These are phyloP conservation scores for Orchesella cincta DNA, from an alignment of 1,140 invertebrate genomes.

Conservation along the genomic window DNA sequence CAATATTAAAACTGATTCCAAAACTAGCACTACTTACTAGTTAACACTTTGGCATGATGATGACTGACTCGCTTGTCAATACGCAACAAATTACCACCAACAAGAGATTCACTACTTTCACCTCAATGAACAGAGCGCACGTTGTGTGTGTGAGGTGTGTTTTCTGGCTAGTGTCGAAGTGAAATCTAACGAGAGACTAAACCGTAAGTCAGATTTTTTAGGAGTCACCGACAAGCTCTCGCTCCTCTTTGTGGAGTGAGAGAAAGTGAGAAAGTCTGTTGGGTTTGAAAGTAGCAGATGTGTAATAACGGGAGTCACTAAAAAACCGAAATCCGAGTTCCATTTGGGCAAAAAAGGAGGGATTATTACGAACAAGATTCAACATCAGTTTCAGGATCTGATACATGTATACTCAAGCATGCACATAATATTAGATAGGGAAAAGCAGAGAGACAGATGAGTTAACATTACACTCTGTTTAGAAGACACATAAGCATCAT, in stretches of 20 bases:
- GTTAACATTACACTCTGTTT: background rate
- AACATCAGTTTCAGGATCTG: background rate
- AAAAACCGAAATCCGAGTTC: background rate
- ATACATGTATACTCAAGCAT: background rate
- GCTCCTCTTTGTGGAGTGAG: background rate
- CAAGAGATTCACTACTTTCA: too few species aligned
- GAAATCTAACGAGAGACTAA: background rate
- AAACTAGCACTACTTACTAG: too few species aligned
- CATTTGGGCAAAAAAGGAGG: background rate
- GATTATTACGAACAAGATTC: background rate
- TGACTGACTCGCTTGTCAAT: too few species aligned
- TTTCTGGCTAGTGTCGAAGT: background rate
- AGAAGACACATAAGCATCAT: background rate
- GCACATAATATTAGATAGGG: background rate
- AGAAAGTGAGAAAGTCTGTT: conserved; percentile 30
- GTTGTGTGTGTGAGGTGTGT: too few species aligned
- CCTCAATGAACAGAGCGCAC: too few species aligned
- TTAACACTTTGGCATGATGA: too few species aligned
- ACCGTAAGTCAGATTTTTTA: conserved; percentile 1
- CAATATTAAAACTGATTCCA: too few species aligned
- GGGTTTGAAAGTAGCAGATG: background rate
- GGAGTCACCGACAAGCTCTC: background rate
- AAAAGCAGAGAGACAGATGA: background rate
- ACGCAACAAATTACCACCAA: too few species aligned
- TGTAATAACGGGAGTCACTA: background rate